These are phyloP conservation scores for Camponotus vicinus DNA, from an alignment of 1,140 invertebrate genomes.

Conservation along the genomic window DNA sequence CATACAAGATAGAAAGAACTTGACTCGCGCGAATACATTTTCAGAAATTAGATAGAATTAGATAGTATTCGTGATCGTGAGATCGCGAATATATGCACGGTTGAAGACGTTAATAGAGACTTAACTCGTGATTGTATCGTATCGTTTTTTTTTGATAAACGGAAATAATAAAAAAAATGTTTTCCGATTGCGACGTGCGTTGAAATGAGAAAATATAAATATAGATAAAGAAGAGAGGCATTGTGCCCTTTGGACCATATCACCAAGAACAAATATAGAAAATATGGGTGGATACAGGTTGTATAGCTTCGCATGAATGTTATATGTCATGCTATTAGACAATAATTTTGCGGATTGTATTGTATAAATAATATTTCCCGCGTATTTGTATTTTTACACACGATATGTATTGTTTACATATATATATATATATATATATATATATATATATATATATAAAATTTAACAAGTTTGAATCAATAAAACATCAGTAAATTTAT, in stretches of 20 bases:
- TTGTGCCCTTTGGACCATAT: background rate
- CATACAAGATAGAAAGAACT: background rate
- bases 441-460: background rate
- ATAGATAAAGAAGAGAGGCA: background rate
- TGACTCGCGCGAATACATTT: conserved; percentile 1
- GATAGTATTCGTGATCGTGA: background rate
- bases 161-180: background rate
- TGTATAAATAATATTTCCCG: conserved; percentile 2
- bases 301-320: background rate
- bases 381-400: background rate
- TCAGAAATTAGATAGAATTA: too few species aligned
- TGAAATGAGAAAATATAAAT: background rate
- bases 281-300: background rate
- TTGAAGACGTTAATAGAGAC: background rate
- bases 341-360: background rate
- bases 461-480: background rate
- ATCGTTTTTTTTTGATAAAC: background rate
- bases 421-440: too few species aligned
- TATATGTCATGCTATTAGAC: background rate
- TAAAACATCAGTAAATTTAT: background rate
- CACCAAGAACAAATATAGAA: background rate
- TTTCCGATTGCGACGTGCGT: background rate
- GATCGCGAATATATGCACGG: background rate
- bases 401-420: background rate
- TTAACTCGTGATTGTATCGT: background rate